Evolutionary conservation across 2,113 vertebrate genomes (phyloP).

Genomic region (Corynorhinus townsendii): DNA sequence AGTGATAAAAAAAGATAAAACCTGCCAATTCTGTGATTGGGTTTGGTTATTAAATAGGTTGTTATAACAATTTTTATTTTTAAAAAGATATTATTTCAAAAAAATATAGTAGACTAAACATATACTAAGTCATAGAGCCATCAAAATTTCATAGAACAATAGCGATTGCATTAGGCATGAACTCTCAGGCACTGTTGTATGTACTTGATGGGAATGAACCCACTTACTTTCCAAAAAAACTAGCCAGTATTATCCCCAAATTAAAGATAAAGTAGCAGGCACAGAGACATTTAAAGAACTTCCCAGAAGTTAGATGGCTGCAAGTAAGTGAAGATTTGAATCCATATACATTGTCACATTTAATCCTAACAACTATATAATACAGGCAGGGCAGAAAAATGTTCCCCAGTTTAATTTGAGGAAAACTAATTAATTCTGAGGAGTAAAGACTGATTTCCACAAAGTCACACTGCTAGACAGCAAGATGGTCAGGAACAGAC

Average conservation of each 20-base stretch:
- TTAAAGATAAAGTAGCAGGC: neutral
- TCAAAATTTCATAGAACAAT: neutral
- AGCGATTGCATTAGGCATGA: neutral
- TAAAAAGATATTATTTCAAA: neutral
- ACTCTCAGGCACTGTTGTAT: neutral
- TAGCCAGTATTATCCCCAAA: neutral
- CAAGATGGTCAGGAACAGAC: neutral
- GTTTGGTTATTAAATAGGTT: neutral
- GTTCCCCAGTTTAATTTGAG: neutral
- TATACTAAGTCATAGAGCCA: neutral
- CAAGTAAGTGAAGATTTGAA: neutral
- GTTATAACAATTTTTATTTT: neutral
- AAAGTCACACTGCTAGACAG: neutral
- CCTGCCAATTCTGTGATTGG: neutral
- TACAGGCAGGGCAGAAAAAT: neutral
- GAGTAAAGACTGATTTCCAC: neutral
- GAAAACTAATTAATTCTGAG: neutral
- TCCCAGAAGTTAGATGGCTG: neutral
- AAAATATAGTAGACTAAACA: neutral
- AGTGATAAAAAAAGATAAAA: neutral
- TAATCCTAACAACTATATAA: neutral
- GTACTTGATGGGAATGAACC: neutral
- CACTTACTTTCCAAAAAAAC: neutral
- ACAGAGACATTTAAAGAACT: neutral
- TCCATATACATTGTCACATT: neutral